These are phyloP conservation scores for Arrhamphus sclerolepis DNA, from an alignment of 2,797 vertebrate genomes.

Conservation along the genomic window DNA sequence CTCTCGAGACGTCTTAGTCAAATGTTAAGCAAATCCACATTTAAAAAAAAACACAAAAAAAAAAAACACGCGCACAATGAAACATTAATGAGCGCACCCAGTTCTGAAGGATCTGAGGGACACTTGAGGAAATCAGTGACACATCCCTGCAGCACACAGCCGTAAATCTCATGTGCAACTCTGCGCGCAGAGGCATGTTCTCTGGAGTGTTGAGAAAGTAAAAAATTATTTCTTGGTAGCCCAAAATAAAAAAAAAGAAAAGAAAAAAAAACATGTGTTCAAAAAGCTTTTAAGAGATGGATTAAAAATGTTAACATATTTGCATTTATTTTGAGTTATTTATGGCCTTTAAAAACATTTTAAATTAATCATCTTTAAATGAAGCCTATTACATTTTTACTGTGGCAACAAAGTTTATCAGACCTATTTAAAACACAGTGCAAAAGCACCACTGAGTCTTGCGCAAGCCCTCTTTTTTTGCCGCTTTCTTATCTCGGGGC, in stretches of 20 bases:
- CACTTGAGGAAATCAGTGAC: conserved; percentile 68
- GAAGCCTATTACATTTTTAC: no score
- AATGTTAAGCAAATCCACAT: conserved; percentile 68
- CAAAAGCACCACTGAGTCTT: conserved; percentile 10
- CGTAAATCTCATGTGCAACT: conserved; percentile 26
- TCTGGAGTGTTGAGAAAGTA: conserved; percentile 23
- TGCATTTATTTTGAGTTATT: no score
- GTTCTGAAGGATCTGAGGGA: conserved; percentile 68
- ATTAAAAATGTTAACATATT: no score
- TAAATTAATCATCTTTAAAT: no score
- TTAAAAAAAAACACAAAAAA: conserved; percentile 53
- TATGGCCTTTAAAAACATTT: no score
- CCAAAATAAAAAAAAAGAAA: no score
- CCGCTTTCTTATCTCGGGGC: conserved; percentile 57
- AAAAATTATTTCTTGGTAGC: conserved; percentile 1
- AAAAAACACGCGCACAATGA: conserved; percentile 73
- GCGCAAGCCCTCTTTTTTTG: conserved; percentile 14
- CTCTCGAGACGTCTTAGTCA: conserved; percentile 78
- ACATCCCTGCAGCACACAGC: conserved; percentile 52
- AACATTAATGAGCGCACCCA: conserved; percentile 75
- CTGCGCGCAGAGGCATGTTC: conserved; percentile 8
- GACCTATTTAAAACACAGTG: conserved; percentile 2
- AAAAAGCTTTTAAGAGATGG: no score
- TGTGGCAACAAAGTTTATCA: neutral
- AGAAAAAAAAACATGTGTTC: no score